phyloP scores from a whole-genome alignment of 1,140 invertebrate genomes.

The Phenacoccus solenopsis region DNA sequence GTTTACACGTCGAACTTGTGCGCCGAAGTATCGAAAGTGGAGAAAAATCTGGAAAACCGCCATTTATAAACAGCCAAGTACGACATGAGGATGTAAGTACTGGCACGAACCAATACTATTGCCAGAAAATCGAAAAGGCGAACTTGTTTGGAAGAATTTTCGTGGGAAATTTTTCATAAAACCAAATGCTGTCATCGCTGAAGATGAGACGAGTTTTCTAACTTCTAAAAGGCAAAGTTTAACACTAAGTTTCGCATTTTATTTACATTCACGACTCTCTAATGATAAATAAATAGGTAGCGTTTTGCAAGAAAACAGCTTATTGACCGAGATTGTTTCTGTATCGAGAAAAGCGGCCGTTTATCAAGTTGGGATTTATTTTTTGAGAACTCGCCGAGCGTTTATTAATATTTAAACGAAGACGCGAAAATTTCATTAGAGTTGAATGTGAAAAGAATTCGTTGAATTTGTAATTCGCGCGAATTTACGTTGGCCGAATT shows the following conservation, averaged over 20 bases:
- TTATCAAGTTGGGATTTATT: neutral
- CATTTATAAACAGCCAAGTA: too few species aligned
- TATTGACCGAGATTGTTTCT: slow-evolving; percentile 1
- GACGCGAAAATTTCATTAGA: too few species aligned
- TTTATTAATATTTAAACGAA: too few species aligned
- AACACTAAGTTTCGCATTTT: neutral
- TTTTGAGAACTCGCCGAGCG: neutral
- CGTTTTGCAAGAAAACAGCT: too few species aligned
- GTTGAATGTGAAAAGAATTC: too few species aligned
- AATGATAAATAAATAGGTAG: neutral
- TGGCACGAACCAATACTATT: too few species aligned
- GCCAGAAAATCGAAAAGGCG: too few species aligned
- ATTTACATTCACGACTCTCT: neutral
- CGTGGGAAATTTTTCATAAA: neutral
- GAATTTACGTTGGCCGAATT: too few species aligned
- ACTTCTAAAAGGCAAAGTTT: neutral
- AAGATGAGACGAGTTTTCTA: neutral
- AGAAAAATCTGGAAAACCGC: neutral
- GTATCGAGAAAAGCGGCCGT: neutral
- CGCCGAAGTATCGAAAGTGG: neutral
- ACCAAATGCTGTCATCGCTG: neutral
- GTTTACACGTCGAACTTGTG: too few species aligned
- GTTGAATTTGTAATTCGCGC: too few species aligned
- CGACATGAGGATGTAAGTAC: too few species aligned
- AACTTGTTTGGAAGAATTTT: too few species aligned